Conservation (phyloP, 2,888 invertebrate genomes). For the Sialis fuliginosa region DNA sequence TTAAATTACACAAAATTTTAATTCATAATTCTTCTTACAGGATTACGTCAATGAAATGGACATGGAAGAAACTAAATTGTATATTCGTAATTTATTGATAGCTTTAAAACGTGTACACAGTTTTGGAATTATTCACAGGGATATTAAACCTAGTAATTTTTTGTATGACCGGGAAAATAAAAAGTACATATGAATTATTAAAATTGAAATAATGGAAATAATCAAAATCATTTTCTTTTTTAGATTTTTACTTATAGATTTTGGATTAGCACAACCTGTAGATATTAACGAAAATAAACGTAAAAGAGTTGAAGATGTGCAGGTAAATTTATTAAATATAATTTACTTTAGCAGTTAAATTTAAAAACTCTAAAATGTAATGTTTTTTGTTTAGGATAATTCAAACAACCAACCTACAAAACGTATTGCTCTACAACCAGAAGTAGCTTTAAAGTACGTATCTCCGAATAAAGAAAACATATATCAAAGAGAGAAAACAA, state of each 20-base stretch:
- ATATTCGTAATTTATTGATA: conserved; percentile 63
- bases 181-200: conserved; percentile 24
- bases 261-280: conserved; percentile 67
- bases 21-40: conserved; percentile 25
- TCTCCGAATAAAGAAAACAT: too few species aligned
- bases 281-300: conserved; percentile 11
- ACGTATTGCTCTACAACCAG: too few species aligned
- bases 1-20: neutral
- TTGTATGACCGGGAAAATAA: conserved; percentile 56
- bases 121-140: conserved; percentile 72
- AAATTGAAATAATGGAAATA: neutral
- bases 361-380: too few species aligned
- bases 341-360: too few species aligned
- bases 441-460: too few species aligned
- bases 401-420: too few species aligned
- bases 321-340: neutral
- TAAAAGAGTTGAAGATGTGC: neutral
- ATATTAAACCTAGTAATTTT: conserved; percentile 85
- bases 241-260: conserved; percentile 69
- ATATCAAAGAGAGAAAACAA: too few species aligned
- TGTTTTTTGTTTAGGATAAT: too few species aligned
- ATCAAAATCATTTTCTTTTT: conserved; percentile 8
- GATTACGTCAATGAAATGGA: conserved; percentile 59
- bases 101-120: conserved; percentile 68
- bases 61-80: conserved; percentile 48